Evolutionary conservation across 2,113 vertebrate species (phyloP).

Genomic region (Archocentrus centrarchus): DNA sequence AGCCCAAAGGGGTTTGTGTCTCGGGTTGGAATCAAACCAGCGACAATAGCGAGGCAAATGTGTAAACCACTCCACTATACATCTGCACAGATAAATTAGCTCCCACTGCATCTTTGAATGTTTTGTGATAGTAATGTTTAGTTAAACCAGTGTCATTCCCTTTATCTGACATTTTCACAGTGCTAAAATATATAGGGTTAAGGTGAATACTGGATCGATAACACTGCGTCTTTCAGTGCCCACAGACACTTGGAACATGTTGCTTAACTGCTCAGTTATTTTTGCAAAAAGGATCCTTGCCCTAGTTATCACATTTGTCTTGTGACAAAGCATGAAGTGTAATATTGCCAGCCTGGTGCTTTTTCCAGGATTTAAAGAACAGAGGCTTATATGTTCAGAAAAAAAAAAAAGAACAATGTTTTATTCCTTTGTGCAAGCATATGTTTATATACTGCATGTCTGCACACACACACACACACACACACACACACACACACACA

Average conservation of each 20-base stretch:
- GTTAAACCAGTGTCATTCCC: not conserved
- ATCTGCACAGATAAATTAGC: no score
- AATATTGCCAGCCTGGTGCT: not conserved
- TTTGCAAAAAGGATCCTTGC: not conserved
- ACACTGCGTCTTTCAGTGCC: not conserved
- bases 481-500: not conserved
- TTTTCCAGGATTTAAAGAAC: not conserved
- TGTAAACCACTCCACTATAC: not conserved
- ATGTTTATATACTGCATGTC: not conserved
- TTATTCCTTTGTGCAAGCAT: not conserved
- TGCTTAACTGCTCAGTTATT: not conserved
- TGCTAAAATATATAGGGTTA: not conserved
- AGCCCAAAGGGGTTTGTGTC: not conserved
- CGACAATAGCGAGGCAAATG: not conserved
- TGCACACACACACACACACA: not conserved
- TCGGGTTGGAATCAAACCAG: not conserved
- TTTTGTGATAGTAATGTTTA: not conserved
- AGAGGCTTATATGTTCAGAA: conserved; percentile 5
- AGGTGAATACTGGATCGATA: not conserved
- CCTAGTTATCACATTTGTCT: not conserved
- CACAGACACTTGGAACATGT: not conserved
- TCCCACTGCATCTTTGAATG: no score
- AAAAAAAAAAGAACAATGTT: not conserved
- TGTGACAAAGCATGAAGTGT: conserved; percentile 5
- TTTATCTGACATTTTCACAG: not conserved